Evolutionary conservation across 2,888 invertebrate species (phyloP).

Genomic region (Conistra vaccinii): DNA sequence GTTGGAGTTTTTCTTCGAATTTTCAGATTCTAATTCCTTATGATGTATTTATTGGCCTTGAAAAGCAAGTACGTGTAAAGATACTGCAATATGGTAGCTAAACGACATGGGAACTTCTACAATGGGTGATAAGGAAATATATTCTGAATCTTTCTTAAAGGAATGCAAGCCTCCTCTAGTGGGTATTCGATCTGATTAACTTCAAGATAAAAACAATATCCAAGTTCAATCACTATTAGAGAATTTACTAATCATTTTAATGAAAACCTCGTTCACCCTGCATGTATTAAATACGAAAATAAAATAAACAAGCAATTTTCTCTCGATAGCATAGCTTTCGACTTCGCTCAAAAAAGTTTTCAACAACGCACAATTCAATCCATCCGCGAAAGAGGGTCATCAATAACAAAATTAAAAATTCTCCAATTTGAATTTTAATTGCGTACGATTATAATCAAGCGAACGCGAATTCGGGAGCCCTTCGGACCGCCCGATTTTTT

Average conservation of each 20-base stretch:
- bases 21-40: not conserved
- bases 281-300: constrained; percentile 62
- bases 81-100: not conserved
- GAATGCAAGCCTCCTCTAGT: not conserved
- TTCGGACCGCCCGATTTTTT: constrained; percentile 76
- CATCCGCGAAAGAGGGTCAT: constrained; percentile 86
- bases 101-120: not conserved
- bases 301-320: constrained; percentile 83
- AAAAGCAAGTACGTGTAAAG: too few species aligned
- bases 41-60: too few species aligned
- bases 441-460: constrained; percentile 89
- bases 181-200: not conserved
- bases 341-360: constrained; percentile 82
- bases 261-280: constrained; percentile 2
- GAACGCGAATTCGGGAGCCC: constrained; percentile 86
- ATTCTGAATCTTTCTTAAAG: not conserved
- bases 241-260: constrained; percentile 5
- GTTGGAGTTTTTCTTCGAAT: not conserved
- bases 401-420: constrained; percentile 90
- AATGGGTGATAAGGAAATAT: not conserved
- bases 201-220: not conserved
- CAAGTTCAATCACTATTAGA: not conserved
- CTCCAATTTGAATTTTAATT: constrained; percentile 90
- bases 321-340: constrained; percentile 76
- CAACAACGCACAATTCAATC: constrained; percentile 85